Evolutionary conservation across 2,113 vertebrate species (phyloP).

Genomic region (Apodemus sylvaticus): DNA sequence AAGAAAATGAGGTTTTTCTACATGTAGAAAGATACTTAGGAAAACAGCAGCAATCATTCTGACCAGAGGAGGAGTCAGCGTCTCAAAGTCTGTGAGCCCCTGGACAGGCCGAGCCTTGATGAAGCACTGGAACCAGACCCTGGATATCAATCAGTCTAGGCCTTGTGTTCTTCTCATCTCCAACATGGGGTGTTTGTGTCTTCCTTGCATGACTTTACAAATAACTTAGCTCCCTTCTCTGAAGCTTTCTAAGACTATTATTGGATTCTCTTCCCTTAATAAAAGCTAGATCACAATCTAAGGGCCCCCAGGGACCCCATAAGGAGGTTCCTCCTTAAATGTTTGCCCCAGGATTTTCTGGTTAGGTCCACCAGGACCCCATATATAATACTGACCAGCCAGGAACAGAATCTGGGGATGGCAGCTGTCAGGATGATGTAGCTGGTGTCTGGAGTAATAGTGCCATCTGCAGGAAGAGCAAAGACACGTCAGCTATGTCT

Average conservation of each 20-base stretch:
- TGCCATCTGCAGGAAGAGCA: constrained; percentile 91
- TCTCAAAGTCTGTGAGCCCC: not conserved
- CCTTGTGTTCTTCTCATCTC: not conserved
- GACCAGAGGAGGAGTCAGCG: not conserved
- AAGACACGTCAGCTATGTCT: constrained; percentile 47
- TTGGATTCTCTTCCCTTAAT: constrained; percentile 31
- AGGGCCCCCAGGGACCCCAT: not conserved
- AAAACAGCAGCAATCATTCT: not conserved
- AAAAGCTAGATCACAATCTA: constrained; percentile 6
- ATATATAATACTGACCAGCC: constrained; percentile 89
- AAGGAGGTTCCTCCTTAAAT: constrained; percentile 9
- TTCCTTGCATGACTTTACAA: constrained; percentile 36
- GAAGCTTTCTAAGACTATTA: constrained; percentile 12
- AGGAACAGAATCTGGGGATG: constrained; percentile 92
- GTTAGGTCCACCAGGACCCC: not conserved
- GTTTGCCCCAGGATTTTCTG: not conserved
- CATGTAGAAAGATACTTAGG: not conserved
- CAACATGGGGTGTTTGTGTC: not conserved
- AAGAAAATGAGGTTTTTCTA: not conserved
- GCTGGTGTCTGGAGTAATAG: constrained; percentile 90
- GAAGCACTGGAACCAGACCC: not conserved
- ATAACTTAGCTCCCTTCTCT: not conserved
- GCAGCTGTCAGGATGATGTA: constrained; percentile 91
- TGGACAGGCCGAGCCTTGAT: not conserved
- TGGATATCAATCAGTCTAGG: not conserved